Evolutionary conservation across 2,797 vertebrate species (phyloP), one percentile per base, ranked within the genome.

Genomic region (Hippocampus kuda): DNA sequence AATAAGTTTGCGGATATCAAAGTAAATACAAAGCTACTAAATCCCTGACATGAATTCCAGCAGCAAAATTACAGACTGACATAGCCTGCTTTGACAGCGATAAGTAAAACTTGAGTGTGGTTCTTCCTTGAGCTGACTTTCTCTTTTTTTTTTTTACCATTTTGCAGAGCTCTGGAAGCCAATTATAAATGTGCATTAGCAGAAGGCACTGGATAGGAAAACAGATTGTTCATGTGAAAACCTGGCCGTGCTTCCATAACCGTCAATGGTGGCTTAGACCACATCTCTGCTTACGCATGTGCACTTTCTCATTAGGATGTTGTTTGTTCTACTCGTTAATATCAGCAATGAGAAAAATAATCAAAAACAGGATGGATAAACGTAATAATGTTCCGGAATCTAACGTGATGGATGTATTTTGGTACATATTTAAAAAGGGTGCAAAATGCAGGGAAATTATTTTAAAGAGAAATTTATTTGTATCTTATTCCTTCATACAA

Each of bases 181-280:
- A 41, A 64, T 46, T 70, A 76, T 61, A 74, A 61, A 65, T 68
- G 72, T 48, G 65, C 74, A 38, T 72, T 38, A 57, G 71, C 72
- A 80, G 77, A 75, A 77, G 72, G 76, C 53, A 42, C 46, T 71
- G 67, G 73, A 72, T 57, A 24, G 57, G 74, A 78, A 72, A 73
- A 77, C 72, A 72, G 69, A 66, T 71, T 46, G 56, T 38, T 64
- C 67, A 70, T 74, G 73, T 68, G 59, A 79, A 79, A 83, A 69
- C 70, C 69, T 85, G 85, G 75, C 76, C 72, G 64, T 62, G 48
- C 72, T 72, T 26, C 49, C 68, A 65, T 66, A 74, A 68, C 76
- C 65, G 74, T 79, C 66, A 76, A 72, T 75, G 53, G 30, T 60
- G 15, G 15, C 57, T 34, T 60, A 30, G 59, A 34, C 59, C 15